Base-by-base conservation (phyloP, 1,140 invertebrate genomes). In the Diprion similis region DNA sequence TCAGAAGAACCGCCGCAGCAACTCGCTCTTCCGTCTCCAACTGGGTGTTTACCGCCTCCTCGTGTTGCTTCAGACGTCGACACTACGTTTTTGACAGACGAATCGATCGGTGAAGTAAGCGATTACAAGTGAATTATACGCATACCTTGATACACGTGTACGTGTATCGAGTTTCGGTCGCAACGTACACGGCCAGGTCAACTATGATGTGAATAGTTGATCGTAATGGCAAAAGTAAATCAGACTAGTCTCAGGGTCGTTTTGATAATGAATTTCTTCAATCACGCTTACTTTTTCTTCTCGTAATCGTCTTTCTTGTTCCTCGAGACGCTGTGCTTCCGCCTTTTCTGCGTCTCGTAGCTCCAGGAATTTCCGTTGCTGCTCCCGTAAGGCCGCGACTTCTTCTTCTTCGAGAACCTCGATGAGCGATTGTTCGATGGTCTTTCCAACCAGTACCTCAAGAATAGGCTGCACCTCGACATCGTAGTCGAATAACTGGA, bases 401-500 rank as follows among this genome's bases (percentile, higher is more conserved):
- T 95, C 94, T 83, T 95, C 94, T 81, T 95, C 94, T 80, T 95
- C 93, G 9, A 94, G 88, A 65, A 94, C 92, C 85, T 98, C 96
- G 7, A 95, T 90, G 76, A 98, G 88, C 11, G 95, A 92, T 87
- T 97, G 95, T 82, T 97, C 94, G 59, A 97, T 90, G 46, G 95
- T 96, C 84, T 96, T 95, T 24, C 95, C 95, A 18, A 97, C 94
- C 46, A 98, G 87, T 15, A 95, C 92, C 85, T 97, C 96, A 70
- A 97, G 89, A 64, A 97, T 93, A 9, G 96, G 95, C 80, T 93
- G 92, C 10, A 97, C 95, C 85, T 97, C 96, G 78, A 92, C 86
- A 86, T 98, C 96, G 87, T 96, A 98, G 87, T 97, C 93, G 86
- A 95, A 96, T n/a, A 96, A 87, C 91, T 93, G 82, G 46, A 81